Evolutionary conservation across 2,113 vertebrate species (phyloP), one percentile per base, ranked within the genome.

Genomic region (Pollimyrus isidori): DNA sequence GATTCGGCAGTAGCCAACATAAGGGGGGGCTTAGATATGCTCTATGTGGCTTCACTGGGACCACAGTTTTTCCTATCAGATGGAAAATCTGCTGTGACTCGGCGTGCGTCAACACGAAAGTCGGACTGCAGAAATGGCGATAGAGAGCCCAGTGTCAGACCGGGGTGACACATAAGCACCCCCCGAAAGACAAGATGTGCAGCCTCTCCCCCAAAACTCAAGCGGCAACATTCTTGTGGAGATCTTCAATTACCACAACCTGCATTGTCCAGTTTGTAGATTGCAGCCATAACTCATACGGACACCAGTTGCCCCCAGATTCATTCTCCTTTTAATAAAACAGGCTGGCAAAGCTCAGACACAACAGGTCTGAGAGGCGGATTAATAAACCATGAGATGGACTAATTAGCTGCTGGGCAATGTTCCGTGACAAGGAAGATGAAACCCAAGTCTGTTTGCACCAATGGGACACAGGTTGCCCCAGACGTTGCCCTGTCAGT

Each of bases 331-430:
- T 87, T 65, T 87, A 45, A 62, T 45, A 62, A 87, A 87, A 56
- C 35, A 42, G 53, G 21, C 10, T 15, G 7, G 85, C 42, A 65
- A 42, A 58, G 35, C 87, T 62, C 35, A 42, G 56, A 42, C 19
- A 62, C 86, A 87, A 56, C 26, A 30, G 35, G 56, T 62, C n/a
- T 65, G 56, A 45, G 56, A 87, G 56, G 15, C 21, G 11, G 53
- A 62, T 87, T 62, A 87, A 87, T 87, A 87, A 65, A 30, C 53
- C 56, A 65, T 87, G 87, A 87, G 35, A 62, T 58, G 30, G 87
- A 50, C 86, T 87, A 87, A 87, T 87, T 87, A 87, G 86, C 86
- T 45, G 52, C 86, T 62, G 30, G 49, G 35, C 53, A 50, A 23
- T 45, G 52, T 26, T 87, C 86, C 56, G 52, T 87, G 23, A 65